Conservation (phyloP, 2,113 vertebrate species). For the Aspidoscelis tigris region DNA sequence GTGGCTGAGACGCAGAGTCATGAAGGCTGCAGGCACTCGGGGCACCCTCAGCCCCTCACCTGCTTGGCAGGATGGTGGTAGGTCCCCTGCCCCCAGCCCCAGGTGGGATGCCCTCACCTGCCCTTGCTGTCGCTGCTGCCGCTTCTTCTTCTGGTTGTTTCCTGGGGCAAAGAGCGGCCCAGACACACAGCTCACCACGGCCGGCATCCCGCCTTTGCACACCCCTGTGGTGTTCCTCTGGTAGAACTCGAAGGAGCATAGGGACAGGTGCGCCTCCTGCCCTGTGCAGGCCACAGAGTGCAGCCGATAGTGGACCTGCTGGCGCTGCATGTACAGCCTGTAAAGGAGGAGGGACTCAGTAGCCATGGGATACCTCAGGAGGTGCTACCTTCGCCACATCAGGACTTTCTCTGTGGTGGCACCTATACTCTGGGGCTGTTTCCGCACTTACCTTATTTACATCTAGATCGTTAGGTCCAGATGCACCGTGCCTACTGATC, state of each 20-base stretch:
- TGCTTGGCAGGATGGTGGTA: neutral
- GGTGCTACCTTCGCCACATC: no score
- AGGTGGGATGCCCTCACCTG: slow-evolving; percentile 63
- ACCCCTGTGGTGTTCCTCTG: slow-evolving; percentile 76
- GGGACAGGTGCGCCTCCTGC: slow-evolving; percentile 89
- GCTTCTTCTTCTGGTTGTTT: slow-evolving; percentile 81
- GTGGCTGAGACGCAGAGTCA: no score
- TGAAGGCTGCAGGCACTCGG: no score
- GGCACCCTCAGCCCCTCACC: no score
- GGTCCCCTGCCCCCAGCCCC: neutral
- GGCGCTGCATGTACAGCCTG: slow-evolving; percentile 86
- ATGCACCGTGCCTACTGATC: no score
- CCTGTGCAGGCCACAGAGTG: slow-evolving; percentile 89
- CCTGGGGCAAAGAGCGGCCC: slow-evolving; percentile 80
- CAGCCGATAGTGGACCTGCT: slow-evolving; percentile 84
- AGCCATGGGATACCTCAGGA: neutral
- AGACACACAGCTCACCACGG: slow-evolving; percentile 87
- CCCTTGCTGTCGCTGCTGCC: slow-evolving; percentile 62
- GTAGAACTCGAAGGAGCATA: slow-evolving; percentile 89
- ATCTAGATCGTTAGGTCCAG: no score
- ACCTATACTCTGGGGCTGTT: no score
- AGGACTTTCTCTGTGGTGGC: no score
- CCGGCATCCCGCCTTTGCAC: slow-evolving; percentile 83
- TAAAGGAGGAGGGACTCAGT: neutral
- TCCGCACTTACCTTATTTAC: no score